Evolutionary conservation across 2,797 vertebrate genomes (phyloP), one percentile per base, ranked within the genome.

Genomic region (Enteromius afrohamiltoni): DNA sequence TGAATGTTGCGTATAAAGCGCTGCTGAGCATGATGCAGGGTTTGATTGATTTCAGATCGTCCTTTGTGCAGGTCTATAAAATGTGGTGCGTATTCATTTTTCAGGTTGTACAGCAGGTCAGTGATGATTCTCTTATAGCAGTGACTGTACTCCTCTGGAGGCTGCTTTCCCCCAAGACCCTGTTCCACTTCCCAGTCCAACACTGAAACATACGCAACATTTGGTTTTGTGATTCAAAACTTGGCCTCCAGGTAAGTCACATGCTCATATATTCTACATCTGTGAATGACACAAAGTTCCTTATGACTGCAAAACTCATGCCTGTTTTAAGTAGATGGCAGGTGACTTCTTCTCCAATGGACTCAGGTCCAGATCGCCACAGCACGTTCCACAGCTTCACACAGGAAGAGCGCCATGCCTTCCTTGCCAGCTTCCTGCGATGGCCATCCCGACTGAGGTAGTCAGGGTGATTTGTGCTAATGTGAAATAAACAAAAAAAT

Each of bases 71-170:
- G 80, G 82, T 94, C 90, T 58, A 92, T 86, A 76, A 92, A 92
- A 70, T 90, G 87, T 55, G 88, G 83, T 1, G 89, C 88, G 2
- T 88, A 90, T 21, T 91, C 87, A 34, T 87, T 92, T 76, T 85
- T 90, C 84, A 94, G 87, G 84, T 93, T 92, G 85, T 83, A 86
- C n/a, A 87, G 49, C 5, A 95, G 91, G 86, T 94, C 92, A 62
- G 89, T 93, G 83, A 93, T 93, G 19, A 89, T 82, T 86, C 92
- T 90, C 86, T 93, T 93, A 77, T 94, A 95, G 86, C 92, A 93
- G 87, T 92, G 91, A 83, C 92, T 93, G 86, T 89, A 88, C 29
- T 92, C 87, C 87, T 95, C 92, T 31, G 91, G 89, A 2, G 84
- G 88, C 14, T 85, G 84, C 3, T 29, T 53, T 45, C 85, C 84